These are phyloP conservation scores for Rhinichthys klamathensis DNA, from an alignment of 2,113 vertebrate species.

Conservation along the genomic window DNA sequence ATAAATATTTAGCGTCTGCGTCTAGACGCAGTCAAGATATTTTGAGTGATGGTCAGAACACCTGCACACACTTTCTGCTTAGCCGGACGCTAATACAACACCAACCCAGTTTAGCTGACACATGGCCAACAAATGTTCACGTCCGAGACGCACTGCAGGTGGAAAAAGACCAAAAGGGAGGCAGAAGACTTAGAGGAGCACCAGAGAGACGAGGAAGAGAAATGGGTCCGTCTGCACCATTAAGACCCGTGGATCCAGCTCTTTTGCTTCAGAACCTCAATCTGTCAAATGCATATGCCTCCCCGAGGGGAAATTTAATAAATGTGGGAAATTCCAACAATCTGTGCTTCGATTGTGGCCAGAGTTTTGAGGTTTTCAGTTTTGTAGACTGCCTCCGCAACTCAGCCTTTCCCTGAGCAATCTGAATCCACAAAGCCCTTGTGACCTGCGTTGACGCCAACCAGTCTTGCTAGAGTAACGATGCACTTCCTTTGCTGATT, in stretches of 20 bases:
- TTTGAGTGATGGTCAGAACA: slow-evolving; percentile 72
- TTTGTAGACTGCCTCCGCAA: slow-evolving; percentile 31
- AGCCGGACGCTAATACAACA: slow-evolving; percentile 25
- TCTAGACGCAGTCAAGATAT: slow-evolving; percentile 50
- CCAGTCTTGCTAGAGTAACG: slow-evolving; percentile 76
- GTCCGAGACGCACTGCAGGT: background rate
- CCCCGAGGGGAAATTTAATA: slow-evolving; percentile 40
- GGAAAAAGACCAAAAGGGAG: slow-evolving; percentile 41
- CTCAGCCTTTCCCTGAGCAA: slow-evolving; percentile 2
- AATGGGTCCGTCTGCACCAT: slow-evolving; percentile 41
- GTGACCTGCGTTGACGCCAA: slow-evolving; percentile 73
- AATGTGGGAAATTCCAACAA: slow-evolving; percentile 53
- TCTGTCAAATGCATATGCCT: slow-evolving; percentile 23
- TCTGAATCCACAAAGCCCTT: slow-evolving; percentile 61
- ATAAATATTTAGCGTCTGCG: slow-evolving; percentile 42
- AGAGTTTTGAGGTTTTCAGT: slow-evolving; percentile 51
- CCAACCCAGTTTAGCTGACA: slow-evolving; percentile 40
- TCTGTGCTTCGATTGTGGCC: slow-evolving; percentile 45
- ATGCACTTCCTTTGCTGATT: slow-evolving; percentile 69
- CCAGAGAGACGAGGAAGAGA: background rate
- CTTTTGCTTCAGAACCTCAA: slow-evolving; percentile 17
- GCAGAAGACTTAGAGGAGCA: background rate
- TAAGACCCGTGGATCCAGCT: slow-evolving; percentile 56
- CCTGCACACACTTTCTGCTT: slow-evolving; percentile 75
- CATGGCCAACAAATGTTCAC: slow-evolving; percentile 33